phyloP scores from a whole-genome alignment of 2,888 invertebrate species.

The Tromatobia lineatoria region DNA sequence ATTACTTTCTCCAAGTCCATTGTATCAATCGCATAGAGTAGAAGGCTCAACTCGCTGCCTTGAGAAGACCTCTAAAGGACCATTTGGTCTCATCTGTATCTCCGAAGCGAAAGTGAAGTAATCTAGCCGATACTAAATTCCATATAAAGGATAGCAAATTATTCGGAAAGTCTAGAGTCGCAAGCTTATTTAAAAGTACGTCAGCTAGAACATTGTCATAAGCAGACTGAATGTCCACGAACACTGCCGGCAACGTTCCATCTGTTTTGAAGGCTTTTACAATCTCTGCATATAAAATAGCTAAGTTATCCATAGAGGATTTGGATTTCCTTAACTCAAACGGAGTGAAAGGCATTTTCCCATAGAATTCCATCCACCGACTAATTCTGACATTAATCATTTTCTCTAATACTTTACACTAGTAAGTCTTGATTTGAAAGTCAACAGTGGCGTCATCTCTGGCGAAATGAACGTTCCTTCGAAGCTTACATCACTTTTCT shows the following conservation, averaged over 20 bases:
- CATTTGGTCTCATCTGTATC: too few species aligned
- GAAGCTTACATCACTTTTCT: neutral
- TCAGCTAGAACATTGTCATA: constrained; percentile 54
- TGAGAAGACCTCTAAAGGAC: too few species aligned
- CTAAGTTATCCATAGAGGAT: constrained; percentile 39
- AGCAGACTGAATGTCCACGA: constrained; percentile 43
- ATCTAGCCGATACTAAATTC: constrained; percentile 12
- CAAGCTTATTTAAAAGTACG: constrained; percentile 34
- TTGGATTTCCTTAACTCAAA: constrained; percentile 23
- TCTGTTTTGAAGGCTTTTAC: constrained; percentile 19
- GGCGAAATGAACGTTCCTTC: neutral
- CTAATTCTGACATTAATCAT: constrained; percentile 43
- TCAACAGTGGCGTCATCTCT: constrained; percentile 36
- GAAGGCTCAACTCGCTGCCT: neutral
- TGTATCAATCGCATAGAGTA: neutral
- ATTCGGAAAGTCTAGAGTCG: constrained; percentile 17
- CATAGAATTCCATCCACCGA: constrained; percentile 44
- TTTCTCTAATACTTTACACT: constrained; percentile 45
- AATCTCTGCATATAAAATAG: constrained; percentile 16
- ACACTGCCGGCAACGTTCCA: neutral
- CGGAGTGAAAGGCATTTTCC: constrained; percentile 13
- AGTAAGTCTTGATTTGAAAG: constrained; percentile 1
- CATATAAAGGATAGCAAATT: constrained; percentile 36
- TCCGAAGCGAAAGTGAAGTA: too few species aligned
- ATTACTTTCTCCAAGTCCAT: neutral